phyloP scores from a whole-genome alignment of 2,888 invertebrate species.

The Rosalia funebris region DNA sequence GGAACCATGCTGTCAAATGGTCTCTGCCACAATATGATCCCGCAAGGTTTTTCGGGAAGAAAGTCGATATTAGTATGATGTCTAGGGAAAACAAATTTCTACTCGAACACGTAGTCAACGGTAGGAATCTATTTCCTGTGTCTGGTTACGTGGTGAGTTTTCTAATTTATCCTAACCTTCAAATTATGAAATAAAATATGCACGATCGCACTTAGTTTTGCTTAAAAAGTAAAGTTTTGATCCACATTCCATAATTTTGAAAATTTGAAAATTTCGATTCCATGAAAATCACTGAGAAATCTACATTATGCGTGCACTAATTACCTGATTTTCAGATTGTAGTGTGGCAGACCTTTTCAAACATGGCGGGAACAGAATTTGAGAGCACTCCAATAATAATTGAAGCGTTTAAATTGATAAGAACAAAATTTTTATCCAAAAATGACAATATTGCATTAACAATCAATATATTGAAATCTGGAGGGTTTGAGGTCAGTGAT shows the following conservation, averaged over 20 bases:
- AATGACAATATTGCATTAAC: conserved; percentile 5
- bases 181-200: too few species aligned
- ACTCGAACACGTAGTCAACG: conserved; percentile 44
- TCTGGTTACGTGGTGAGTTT: conserved; percentile 63
- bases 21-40: conserved; percentile 75
- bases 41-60: conserved; percentile 77
- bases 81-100: conserved; percentile 30
- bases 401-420: conserved; percentile 5
- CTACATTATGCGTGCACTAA: too few species aligned
- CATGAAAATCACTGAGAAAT: too few species aligned
- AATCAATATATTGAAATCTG: conserved; percentile 18
- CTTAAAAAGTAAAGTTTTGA: too few species aligned
- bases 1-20: conserved; percentile 87
- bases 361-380: conserved; percentile 1
- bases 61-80: conserved; percentile 77
- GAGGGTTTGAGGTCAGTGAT: conserved; percentile 16
- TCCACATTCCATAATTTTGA: too few species aligned
- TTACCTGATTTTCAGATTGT: conserved; percentile 30
- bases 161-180: too few species aligned
- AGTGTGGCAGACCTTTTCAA: conserved; percentile 22
- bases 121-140: conserved; percentile 67
- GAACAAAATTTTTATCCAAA: not conserved
- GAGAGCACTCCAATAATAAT: conserved; percentile 21
- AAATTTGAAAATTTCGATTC: too few species aligned
- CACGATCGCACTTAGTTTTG: too few species aligned